Conservation (phyloP, 2,888 invertebrate genomes). For the Scrobipalpa costella region DNA sequence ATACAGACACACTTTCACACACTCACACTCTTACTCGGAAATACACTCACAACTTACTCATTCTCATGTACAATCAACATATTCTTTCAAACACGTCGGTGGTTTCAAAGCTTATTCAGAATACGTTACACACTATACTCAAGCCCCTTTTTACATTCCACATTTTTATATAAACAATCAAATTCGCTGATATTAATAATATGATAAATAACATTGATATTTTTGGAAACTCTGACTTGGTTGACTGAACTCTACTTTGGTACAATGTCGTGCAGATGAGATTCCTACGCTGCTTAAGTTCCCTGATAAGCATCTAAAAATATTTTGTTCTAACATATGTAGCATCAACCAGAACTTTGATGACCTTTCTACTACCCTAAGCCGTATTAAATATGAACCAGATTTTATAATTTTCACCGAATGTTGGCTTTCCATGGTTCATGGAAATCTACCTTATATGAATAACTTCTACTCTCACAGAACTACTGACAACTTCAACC, state of each 20-base stretch:
- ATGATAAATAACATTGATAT: not conserved
- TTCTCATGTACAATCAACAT: too few relatives aligned
- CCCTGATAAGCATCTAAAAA: not conserved
- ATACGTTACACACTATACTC: too few relatives aligned
- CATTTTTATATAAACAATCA: too few relatives aligned
- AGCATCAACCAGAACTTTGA: constrained; percentile 1
- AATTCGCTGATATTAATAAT: not conserved
- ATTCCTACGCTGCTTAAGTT: too few relatives aligned
- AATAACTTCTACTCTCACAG: not conserved
- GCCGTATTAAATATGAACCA: not conserved
- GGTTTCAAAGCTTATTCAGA: too few relatives aligned
- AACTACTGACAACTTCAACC: constrained; percentile 14
- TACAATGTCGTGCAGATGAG: not conserved
- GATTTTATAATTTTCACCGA: too few relatives aligned
- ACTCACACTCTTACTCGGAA: too few relatives aligned
- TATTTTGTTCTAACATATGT: constrained; percentile 1
- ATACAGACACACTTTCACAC: too few relatives aligned
- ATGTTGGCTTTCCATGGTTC: not conserved
- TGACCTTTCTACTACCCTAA: not conserved
- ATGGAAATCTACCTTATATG: not conserved
- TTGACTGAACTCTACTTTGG: too few relatives aligned
- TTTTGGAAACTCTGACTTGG: not conserved
- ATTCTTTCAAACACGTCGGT: too few relatives aligned
- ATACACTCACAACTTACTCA: too few relatives aligned
- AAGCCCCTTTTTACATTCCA: too few relatives aligned